Conservation (phyloP, 2,113 vertebrate genomes). For the Caloenas nicobarica region DNA sequence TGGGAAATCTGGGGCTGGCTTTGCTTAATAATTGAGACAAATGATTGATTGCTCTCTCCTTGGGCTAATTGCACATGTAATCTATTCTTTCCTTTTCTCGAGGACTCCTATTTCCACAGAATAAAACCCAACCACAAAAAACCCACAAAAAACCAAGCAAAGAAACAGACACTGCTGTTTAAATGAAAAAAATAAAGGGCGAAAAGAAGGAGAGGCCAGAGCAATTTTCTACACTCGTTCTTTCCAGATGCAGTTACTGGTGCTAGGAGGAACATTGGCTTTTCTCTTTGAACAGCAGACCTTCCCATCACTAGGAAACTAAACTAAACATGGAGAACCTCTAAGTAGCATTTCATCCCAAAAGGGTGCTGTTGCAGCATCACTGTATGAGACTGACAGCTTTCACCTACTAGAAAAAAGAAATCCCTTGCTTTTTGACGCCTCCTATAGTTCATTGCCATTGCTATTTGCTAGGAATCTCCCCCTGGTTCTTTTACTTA, state of each 20-base stretch:
- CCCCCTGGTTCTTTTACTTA: background rate
- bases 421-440: background rate
- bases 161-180: background rate
- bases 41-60: background rate
- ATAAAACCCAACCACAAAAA: background rate
- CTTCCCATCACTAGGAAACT: background rate
- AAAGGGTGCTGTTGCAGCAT: background rate
- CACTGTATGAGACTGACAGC: background rate
- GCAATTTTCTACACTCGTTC: background rate
- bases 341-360: background rate
- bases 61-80: background rate
- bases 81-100: background rate
- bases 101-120: background rate
- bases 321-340: background rate
- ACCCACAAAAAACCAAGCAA: background rate
- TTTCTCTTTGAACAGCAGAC: background rate
- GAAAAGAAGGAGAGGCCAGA: background rate
- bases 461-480: background rate
- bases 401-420: background rate
- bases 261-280: background rate
- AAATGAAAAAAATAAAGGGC: background rate
- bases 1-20: background rate
- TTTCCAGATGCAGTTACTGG: background rate
- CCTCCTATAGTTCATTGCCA: background rate
- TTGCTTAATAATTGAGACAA: background rate